These are phyloP conservation scores for Pachydiplax longipennis DNA, from an alignment of 2,888 invertebrate species.

Conservation along the genomic window DNA sequence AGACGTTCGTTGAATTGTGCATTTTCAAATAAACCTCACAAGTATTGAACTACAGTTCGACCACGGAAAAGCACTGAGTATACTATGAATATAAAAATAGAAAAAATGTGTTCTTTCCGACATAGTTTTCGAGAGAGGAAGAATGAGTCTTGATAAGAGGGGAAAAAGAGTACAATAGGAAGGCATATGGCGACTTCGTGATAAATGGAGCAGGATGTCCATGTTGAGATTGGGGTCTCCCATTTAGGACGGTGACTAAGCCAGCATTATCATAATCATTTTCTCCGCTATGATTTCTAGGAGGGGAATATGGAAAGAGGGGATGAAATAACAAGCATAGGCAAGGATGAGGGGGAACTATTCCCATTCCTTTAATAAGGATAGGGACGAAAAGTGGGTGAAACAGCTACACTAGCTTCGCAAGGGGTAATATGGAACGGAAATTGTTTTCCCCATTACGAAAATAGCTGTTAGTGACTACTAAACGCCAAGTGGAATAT, in stretches of 20 bases:
- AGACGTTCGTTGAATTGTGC: no score
- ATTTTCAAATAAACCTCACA: no score
- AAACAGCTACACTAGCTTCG: neutral
- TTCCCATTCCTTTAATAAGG: neutral
- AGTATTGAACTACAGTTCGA: no score
- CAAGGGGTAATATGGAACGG: neutral
- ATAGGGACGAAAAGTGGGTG: neutral
- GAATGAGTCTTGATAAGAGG: neutral
- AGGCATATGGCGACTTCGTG: neutral
- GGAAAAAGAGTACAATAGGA: neutral
- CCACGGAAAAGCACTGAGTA: no score
- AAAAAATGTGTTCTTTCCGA: neutral
- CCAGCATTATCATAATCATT: conserved; percentile 36
- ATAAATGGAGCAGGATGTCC: conserved; percentile 43
- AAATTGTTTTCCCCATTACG: no score
- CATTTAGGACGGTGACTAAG: conserved; percentile 39
- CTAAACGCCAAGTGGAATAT: no score
- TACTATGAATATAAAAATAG: neutral
- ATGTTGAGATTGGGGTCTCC: conserved; percentile 37
- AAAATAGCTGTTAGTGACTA: no score
- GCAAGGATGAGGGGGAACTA: neutral
- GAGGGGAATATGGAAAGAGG: neutral
- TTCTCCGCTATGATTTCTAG: conserved; percentile 10
- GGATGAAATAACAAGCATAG: neutral
- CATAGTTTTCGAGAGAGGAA: neutral